Conservation (phyloP, 92 coral and sea anemone species). For the Palythoa grandis region DNA sequence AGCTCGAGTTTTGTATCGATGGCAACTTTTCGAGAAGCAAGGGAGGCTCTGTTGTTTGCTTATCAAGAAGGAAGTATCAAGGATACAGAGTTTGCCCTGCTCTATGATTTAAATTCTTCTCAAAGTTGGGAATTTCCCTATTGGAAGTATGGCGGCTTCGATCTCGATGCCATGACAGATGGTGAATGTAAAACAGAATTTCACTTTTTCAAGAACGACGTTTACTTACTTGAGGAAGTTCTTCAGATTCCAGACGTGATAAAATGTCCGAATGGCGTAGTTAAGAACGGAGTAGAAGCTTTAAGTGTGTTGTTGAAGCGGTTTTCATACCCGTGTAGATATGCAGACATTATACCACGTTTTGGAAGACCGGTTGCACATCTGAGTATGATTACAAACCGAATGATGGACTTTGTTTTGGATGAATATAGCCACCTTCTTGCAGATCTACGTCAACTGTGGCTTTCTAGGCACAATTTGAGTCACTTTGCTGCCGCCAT, state of each 20-base stretch:
- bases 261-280: slow-evolving; percentile 44
- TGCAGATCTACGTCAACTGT: slow-evolving; percentile 40
- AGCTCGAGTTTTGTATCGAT: no score
- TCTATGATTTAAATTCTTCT: no score
- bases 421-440: slow-evolving; percentile 45
- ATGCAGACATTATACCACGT: slow-evolving; percentile 54
- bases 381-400: slow-evolving; percentile 40
- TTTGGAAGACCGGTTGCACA: slow-evolving; percentile 58
- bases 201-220: slow-evolving; percentile 63
- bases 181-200: no score
- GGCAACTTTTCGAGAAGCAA: no score
- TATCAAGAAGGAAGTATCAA: no score
- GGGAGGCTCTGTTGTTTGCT: no score
- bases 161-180: no score
- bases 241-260: slow-evolving; percentile 56
- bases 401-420: slow-evolving; percentile 47
- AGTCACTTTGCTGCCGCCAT: slow-evolving; percentile 32
- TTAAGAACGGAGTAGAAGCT: slow-evolving; percentile 48
- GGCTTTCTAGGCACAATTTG: slow-evolving; percentile 56
- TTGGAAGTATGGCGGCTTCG: no score
- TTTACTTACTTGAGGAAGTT: slow-evolving; percentile 53
- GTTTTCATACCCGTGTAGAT: slow-evolving; percentile 56
- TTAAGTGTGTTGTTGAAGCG: slow-evolving; percentile 48
- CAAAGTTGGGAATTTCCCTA: no score
- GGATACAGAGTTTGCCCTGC: no score